A percentile compares a stretch with the other conserved stretches of the same genome.
Conservation (phyloP, 2,888 invertebrate genomes). For the Amaurobius ferox region DNA sequence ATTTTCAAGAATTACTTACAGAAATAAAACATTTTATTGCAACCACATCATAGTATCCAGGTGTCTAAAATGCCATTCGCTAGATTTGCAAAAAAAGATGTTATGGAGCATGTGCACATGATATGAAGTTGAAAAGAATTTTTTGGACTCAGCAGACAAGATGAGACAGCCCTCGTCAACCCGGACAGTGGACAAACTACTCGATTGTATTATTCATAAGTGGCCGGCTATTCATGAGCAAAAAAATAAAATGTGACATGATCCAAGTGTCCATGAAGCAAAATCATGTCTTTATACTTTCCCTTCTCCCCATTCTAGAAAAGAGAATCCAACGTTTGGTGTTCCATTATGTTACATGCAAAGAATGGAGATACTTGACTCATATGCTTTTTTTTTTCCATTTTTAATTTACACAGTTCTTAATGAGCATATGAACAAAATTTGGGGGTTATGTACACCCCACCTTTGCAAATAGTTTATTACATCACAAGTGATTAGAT, state of each 20-base stretch:
- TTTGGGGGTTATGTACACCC: background rate
- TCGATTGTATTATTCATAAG: background rate
- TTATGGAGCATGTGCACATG: conserved; percentile 15
- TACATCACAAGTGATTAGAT: conserved; percentile 33
- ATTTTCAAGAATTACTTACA: background rate
- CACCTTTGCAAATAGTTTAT: conserved; percentile 26
- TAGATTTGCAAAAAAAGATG: background rate
- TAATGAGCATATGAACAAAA: conserved; percentile 26
- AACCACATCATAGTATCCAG: background rate
- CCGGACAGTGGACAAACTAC: background rate
- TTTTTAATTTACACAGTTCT: conserved; percentile 20
- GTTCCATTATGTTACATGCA: background rate
- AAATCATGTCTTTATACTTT: background rate
- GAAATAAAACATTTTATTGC: background rate
- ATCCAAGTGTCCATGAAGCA: background rate
- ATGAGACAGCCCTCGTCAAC: background rate
- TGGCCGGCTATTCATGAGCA: conserved; percentile 11
- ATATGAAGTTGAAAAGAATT: background rate
- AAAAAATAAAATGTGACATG: conserved; percentile 6
- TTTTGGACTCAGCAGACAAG: background rate
- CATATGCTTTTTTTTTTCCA: background rate
- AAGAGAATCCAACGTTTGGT: background rate
- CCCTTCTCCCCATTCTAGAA: background rate
- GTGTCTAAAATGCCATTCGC: background rate
- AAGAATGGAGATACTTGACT: conserved; percentile 16